A percentile compares a stretch with the other conserved stretches of the same genome.
Evolutionary conservation across 2,888 invertebrate species (phyloP).

Genomic region (Formica aserva): DNA sequence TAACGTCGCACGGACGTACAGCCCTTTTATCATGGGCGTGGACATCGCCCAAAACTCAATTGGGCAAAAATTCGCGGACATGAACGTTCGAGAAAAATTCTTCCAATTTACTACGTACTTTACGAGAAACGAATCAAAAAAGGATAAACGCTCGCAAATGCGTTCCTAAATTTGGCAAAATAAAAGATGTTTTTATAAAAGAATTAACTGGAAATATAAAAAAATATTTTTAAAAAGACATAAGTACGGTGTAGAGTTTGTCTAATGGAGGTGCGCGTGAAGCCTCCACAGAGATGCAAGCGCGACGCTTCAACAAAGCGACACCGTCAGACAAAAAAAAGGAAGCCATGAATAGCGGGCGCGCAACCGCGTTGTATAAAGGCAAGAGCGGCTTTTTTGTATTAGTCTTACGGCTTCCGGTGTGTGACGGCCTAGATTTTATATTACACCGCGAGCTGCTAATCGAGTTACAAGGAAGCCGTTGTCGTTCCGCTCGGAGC

Average conservation of each 20-base stretch:
- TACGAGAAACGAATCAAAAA: background rate
- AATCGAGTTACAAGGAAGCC: constrained; percentile 72
- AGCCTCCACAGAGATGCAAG: constrained; percentile 13
- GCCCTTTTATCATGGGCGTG: constrained; percentile 30
- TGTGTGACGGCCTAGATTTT: constrained; percentile 63
- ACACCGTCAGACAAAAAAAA: constrained; percentile 49
- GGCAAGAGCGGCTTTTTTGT: constrained; percentile 20
- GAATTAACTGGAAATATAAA: background rate
- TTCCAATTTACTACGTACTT: constrained; percentile 5
- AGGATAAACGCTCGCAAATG: background rate
- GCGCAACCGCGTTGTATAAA: constrained; percentile 13
- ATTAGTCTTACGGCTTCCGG: constrained; percentile 70
- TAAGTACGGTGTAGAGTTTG: background rate
- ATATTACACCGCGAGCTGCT: constrained; percentile 62
- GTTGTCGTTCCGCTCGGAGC: constrained; percentile 38
- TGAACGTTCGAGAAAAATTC: constrained; percentile 1
- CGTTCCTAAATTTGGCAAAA: background rate
- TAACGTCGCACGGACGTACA: constrained; percentile 35
- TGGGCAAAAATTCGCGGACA: constrained; percentile 49
- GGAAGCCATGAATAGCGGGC: constrained; percentile 61
- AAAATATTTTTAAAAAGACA: background rate
- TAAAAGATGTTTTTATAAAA: background rate
- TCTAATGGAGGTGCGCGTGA: background rate
- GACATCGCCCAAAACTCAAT: constrained; percentile 44
- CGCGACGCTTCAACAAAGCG: constrained; percentile 50